Evolutionary conservation across 2,888 invertebrate genomes (phyloP).

Genomic region (Euphydryas editha): DNA sequence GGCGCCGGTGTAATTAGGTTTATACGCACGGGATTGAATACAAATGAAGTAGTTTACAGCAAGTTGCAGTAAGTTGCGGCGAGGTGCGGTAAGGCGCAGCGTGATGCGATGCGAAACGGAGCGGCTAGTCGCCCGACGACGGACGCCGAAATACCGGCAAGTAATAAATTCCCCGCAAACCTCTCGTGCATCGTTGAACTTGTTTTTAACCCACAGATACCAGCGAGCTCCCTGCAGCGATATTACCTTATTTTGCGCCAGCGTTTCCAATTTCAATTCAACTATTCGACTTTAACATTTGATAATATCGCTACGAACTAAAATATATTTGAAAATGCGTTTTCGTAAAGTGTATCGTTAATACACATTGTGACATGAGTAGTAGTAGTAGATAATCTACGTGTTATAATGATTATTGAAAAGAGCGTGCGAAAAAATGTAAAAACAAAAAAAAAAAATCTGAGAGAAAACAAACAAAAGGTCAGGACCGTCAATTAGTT

Average conservation of each 20-base stretch:
- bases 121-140: neutral
- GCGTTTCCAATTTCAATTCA: neutral
- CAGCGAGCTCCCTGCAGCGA: neutral
- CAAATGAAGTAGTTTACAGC: conserved; percentile 8
- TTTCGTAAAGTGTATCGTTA: neutral
- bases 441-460: too few relatives aligned
- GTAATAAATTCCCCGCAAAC: conserved; percentile 13
- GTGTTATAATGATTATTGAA: too few relatives aligned
- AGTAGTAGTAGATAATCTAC: too few relatives aligned
- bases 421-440: too few relatives aligned
- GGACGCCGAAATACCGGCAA: conserved; percentile 9
- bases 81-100: neutral
- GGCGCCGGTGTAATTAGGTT: conserved; percentile 17
- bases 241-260: neutral
- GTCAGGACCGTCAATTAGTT: too few relatives aligned
- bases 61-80: neutral
- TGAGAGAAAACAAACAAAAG: too few relatives aligned
- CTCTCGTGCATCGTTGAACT: conserved; percentile 8
- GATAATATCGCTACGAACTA: neutral
- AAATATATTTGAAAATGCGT: neutral
- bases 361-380: too few relatives aligned
- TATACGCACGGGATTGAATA: conserved; percentile 19
- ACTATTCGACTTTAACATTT: conserved; percentile 1
- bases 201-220: conserved; percentile 10
- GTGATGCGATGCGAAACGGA: too few relatives aligned